Conservation (phyloP, 2,113 vertebrate species). For the Pelusios castaneus region DNA sequence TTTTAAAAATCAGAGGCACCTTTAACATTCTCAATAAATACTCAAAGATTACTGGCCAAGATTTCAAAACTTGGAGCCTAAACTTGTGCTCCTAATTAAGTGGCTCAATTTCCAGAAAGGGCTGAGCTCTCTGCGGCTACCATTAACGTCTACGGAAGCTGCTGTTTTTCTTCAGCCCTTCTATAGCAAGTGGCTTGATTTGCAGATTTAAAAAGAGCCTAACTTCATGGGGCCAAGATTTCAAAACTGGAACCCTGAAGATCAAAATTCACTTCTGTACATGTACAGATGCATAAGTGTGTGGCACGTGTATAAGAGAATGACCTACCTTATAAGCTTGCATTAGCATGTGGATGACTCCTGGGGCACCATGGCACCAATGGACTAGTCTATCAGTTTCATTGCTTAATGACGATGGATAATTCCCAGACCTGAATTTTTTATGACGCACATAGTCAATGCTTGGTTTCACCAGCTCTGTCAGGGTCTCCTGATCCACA, state of each 20-base stretch:
- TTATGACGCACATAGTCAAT: conserved; percentile 96
- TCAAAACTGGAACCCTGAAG: not conserved
- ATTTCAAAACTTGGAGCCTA: not conserved
- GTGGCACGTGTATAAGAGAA: not conserved
- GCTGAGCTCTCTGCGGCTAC: not conserved
- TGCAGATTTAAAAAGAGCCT: not conserved
- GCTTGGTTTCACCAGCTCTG: conserved; percentile 92
- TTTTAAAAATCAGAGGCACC: not conserved
- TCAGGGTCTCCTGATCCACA: conserved; percentile 85
- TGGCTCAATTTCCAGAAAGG: not conserved
- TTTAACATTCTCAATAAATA: not conserved
- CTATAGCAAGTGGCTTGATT: not conserved
- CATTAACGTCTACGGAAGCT: not conserved
- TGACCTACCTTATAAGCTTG: conserved; percentile 88
- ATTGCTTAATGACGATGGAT: conserved; percentile 94
- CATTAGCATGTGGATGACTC: conserved; percentile 91
- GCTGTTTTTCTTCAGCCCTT: not conserved
- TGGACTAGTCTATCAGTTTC: conserved; percentile 96
- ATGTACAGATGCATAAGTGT: rapidly evolving
- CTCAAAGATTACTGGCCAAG: conserved; percentile 18
- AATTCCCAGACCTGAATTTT: conserved; percentile 95
- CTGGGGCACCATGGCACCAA: conserved; percentile 96
- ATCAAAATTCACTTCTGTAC: not conserved
- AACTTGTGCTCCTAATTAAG: not conserved
- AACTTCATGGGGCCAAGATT: not conserved